Conservation (phyloP, 2,797 vertebrate genomes). For the Xyrichtys novacula region DNA sequence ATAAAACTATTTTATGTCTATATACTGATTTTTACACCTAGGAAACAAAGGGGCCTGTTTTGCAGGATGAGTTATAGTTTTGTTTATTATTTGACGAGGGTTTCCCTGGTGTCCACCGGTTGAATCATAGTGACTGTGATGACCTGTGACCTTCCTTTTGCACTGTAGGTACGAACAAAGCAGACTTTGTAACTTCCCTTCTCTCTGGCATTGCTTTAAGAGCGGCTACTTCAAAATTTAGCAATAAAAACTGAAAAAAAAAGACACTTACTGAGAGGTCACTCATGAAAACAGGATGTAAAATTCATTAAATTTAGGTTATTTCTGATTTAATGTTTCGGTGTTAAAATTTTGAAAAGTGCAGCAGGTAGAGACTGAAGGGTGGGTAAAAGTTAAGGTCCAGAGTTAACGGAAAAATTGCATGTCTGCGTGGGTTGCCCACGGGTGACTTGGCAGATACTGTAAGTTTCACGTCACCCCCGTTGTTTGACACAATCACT, state of each 20-base stretch:
- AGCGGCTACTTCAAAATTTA: no score
- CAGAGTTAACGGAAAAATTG: background rate
- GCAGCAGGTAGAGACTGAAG: background rate
- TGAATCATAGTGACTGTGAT: background rate
- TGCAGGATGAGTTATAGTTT: no score
- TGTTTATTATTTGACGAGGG: background rate
- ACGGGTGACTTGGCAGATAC: background rate
- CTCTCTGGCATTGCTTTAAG: no score
- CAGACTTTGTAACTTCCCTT: background rate
- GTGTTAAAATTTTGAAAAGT: rapidly evolving
- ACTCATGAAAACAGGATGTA: no score
- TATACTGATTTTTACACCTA: no score
- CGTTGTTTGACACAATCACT: background rate
- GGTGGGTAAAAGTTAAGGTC: background rate
- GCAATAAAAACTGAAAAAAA: no score
- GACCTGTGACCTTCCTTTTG: background rate
- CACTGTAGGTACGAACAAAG: background rate
- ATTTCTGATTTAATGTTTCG: no score
- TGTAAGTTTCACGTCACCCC: background rate
- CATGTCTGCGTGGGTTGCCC: background rate
- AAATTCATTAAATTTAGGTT: no score
- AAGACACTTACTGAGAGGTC: no score
- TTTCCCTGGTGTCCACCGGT: background rate
- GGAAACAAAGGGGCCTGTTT: no score
- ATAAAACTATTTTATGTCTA: no score